These are phyloP conservation scores for Mormyrus proboscirostris DNA, from an alignment of 2,797 vertebrate genomes.

Conservation along the genomic window DNA sequence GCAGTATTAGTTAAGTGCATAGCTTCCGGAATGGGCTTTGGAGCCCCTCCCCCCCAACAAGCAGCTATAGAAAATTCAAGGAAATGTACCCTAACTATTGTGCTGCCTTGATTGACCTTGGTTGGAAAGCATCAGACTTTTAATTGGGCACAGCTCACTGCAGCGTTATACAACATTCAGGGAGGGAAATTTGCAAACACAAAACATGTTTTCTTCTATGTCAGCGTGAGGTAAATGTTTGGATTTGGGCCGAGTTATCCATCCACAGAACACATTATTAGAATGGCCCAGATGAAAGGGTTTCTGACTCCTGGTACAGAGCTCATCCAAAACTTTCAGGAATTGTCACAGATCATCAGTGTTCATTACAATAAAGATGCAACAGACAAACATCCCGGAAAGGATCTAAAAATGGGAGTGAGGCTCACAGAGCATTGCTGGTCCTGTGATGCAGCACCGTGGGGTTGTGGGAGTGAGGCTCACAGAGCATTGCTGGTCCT, in stretches of 20 bases:
- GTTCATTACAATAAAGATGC: not conserved
- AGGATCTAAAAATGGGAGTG: not conserved
- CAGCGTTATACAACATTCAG: not conserved
- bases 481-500: not conserved
- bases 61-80: not conserved
- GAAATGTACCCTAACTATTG: not conserved
- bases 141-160: not conserved
- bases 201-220: not conserved
- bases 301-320: not conserved
- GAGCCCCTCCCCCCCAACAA: not conserved
- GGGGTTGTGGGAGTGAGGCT: not conserved
- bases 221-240: not conserved
- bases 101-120: not conserved
- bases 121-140: not conserved
- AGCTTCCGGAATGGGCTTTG: not conserved
- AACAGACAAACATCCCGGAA: not conserved
- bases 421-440: not conserved
- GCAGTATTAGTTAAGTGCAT: not conserved
- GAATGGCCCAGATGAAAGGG: not conserved
- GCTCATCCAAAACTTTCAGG: not conserved
- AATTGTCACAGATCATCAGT: not conserved
- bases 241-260: not conserved
- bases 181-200: not conserved
- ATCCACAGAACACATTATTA: not conserved
- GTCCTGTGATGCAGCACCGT: not conserved